phyloP scores from a whole-genome alignment of 2,113 vertebrate species.

The Anarrhichthys ocellatus region DNA sequence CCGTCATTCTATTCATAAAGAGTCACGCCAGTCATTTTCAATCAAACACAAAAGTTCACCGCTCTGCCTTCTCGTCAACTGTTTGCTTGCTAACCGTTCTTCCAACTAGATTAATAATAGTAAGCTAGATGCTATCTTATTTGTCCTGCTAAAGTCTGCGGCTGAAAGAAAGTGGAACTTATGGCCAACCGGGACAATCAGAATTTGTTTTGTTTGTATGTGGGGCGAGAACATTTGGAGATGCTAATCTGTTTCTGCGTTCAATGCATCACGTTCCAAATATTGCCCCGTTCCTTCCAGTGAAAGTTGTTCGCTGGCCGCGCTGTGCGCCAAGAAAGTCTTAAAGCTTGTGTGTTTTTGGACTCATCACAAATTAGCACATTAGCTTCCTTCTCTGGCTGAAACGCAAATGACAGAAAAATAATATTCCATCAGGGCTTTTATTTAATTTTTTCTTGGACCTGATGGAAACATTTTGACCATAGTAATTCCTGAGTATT shows the following conservation, averaged over 20 bases:
- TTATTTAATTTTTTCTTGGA: not conserved
- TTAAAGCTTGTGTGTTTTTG: conserved; percentile 6
- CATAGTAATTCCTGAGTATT: not conserved
- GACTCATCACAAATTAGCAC: not conserved
- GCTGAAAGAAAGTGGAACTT: not conserved
- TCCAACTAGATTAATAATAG: not conserved
- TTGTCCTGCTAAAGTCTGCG: not conserved
- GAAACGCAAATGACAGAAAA: not conserved
- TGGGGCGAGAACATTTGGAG: conserved; percentile 11
- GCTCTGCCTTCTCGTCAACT: not conserved
- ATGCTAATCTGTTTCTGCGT: conserved; percentile 14
- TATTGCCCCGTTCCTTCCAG: not conserved
- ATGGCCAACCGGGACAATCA: not conserved
- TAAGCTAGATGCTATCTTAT: not conserved
- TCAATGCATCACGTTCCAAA: not conserved
- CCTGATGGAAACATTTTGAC: not conserved
- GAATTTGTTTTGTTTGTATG: conserved; percentile 1
- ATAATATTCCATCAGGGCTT: not conserved
- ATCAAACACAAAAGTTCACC: not conserved
- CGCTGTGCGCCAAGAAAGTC: not conserved
- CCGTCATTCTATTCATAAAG: not conserved
- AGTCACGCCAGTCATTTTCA: not conserved
- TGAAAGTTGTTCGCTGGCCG: not conserved
- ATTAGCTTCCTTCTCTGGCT: conserved; percentile 3
- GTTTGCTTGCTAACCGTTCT: not conserved